Conservation (phyloP, 2,888 invertebrate genomes). For the Merodon equestris region DNA sequence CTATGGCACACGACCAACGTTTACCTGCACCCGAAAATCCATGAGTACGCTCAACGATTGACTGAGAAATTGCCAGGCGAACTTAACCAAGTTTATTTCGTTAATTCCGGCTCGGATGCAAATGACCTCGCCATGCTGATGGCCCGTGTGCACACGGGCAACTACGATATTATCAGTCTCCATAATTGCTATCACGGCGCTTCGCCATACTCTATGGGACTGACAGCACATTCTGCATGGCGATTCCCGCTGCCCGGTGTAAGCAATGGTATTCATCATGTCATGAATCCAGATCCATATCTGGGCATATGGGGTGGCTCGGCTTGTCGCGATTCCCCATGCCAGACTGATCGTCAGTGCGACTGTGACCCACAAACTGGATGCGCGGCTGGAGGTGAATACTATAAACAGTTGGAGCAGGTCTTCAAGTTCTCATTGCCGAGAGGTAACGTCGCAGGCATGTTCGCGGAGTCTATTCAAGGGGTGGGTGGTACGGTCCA, state of each 20-base stretch:
- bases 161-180: constrained; percentile 90
- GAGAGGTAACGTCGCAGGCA: constrained; percentile 88
- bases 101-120: constrained; percentile 98
- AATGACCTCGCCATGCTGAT: constrained; percentile 95
- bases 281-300: constrained; percentile 95
- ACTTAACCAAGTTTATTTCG: constrained; percentile 93
- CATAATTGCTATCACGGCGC: constrained; percentile 96
- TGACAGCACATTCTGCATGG: constrained; percentile 89
- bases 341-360: constrained; percentile 85
- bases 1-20: constrained; percentile 96
- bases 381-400: constrained; percentile 88
- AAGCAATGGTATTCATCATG: constrained; percentile 88
- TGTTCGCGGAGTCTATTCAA: constrained; percentile 97
- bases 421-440: constrained; percentile 89
- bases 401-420: constrained; percentile 86
- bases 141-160: constrained; percentile 91
- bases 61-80: constrained; percentile 90
- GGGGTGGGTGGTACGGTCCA: constrained; percentile 97
- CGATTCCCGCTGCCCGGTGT: constrained; percentile 85
- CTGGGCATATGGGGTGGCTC: constrained; percentile 94
- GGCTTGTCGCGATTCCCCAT: constrained; percentile 91
- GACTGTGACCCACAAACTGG: constrained; percentile 80
- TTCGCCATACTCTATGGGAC: constrained; percentile 89
- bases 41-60: constrained; percentile 93
- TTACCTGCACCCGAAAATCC: constrained; percentile 93